phyloP scores from a whole-genome alignment of 2,113 vertebrate species.

The Lanius collurio region DNA sequence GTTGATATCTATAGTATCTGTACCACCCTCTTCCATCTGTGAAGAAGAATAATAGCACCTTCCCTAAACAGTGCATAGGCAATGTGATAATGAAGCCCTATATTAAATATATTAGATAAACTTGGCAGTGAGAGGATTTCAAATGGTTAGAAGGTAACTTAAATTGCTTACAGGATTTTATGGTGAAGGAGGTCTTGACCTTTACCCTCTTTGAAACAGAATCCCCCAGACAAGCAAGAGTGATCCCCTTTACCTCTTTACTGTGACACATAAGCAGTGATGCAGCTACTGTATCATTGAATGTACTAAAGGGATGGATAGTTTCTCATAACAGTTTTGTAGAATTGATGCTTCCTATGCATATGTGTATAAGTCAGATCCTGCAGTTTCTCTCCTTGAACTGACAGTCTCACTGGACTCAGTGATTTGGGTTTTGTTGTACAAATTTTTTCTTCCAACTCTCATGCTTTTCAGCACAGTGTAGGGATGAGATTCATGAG shows the following conservation, averaged over 20 bases:
- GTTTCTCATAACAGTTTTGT: not conserved
- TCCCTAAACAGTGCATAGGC: not conserved
- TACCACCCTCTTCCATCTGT: not conserved
- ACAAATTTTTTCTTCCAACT: not conserved
- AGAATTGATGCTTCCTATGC: not conserved
- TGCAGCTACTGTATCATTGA: not conserved
- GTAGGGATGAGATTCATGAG: not conserved
- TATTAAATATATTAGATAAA: not conserved
- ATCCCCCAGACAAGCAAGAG: not conserved
- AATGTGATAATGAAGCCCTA: not conserved
- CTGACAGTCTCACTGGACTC: not conserved
- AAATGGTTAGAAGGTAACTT: not conserved
- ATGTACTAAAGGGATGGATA: not conserved
- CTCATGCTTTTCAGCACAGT: not conserved
- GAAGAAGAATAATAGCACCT: not conserved
- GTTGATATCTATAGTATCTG: not conserved
- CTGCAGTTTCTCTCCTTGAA: not conserved
- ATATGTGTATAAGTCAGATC: not conserved
- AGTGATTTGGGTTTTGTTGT: not conserved
- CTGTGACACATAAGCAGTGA: not conserved
- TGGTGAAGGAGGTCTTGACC: not conserved
- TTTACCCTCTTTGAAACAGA: not conserved
- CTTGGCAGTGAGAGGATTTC: not conserved
- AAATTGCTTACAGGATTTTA: not conserved
- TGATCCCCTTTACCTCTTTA: not conserved